phyloP scores from a whole-genome alignment of 2,888 invertebrate genomes.

The Ganaspis brasiliensis region DNA sequence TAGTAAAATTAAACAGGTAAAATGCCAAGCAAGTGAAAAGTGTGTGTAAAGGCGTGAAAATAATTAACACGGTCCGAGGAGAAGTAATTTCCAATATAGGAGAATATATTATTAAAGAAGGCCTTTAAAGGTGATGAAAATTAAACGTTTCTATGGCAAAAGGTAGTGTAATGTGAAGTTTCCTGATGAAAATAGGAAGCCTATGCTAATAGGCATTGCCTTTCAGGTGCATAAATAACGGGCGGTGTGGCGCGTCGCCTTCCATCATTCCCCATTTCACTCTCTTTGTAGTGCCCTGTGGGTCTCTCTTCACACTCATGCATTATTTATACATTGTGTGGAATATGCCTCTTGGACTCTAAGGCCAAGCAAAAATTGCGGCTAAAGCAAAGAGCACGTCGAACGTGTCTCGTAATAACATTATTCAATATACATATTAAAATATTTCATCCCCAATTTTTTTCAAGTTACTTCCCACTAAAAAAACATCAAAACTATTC shows the following conservation, averaged over 20 bases:
- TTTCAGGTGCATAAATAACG: conserved; percentile 51
- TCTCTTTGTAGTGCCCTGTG: conserved; percentile 19
- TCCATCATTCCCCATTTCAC: conserved; percentile 14
- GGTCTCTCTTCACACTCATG: conserved; percentile 42
- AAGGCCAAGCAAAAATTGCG: conserved; percentile 37
- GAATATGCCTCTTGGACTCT: conserved; percentile 25
- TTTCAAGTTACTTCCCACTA: neutral
- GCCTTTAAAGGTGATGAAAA: conserved; percentile 13
- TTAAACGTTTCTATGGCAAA: conserved; percentile 20
- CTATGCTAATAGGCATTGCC: conserved; percentile 44
- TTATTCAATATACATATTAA: conserved; percentile 34
- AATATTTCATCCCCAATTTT: conserved; percentile 33
- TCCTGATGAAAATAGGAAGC: conserved; percentile 37
- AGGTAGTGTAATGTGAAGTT: conserved; percentile 9
- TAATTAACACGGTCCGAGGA: conserved; percentile 12
- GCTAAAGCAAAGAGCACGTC: conserved; percentile 28
- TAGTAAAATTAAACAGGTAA: no score
- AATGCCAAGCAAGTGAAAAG: neutral
- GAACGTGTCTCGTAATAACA: conserved; percentile 47
- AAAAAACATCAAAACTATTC: neutral
- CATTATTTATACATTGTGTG: conserved; percentile 38
- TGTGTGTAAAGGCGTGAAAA: neutral
- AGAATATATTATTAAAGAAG: conserved; percentile 25
- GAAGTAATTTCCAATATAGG: conserved; percentile 15
- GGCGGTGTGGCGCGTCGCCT: neutral